Evolutionary conservation across 2,888 invertebrate genomes (phyloP).

Genomic region (Gortyna flavago): DNA sequence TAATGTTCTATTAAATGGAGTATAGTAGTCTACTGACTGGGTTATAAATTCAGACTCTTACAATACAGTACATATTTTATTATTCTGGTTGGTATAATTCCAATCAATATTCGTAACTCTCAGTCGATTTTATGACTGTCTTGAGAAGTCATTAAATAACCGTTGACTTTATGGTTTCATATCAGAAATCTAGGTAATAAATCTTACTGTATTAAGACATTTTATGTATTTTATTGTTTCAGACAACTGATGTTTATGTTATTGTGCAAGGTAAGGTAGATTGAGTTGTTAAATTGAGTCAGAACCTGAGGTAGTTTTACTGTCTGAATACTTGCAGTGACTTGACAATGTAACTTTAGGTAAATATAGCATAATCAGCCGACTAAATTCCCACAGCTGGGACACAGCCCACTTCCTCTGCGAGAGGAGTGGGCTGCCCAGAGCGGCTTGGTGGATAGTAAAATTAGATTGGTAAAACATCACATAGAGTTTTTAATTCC

Average conservation of each 20-base stretch:
- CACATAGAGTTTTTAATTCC: background rate
- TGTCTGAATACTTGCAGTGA: background rate
- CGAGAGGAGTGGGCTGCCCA: too few species aligned
- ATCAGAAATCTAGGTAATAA: slow-evolving; percentile 13
- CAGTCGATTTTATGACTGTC: slow-evolving; percentile 8
- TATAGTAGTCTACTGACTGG: background rate
- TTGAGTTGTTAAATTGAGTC: slow-evolving; percentile 16
- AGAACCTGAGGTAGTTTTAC: background rate
- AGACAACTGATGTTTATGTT: background rate
- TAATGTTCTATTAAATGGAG: background rate
- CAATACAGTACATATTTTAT: background rate
- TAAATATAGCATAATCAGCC: too few species aligned
- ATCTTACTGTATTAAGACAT: background rate
- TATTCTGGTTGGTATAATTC: background rate
- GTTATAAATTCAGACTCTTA: background rate
- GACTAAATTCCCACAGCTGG: too few species aligned
- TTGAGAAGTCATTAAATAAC: slow-evolving; percentile 2
- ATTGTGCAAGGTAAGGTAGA: background rate
- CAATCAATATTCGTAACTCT: background rate
- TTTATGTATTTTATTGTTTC: slow-evolving; percentile 23
- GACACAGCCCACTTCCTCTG: too few species aligned
- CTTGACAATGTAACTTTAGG: background rate
- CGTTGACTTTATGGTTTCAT: slow-evolving; percentile 26
- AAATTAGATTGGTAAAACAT: background rate
- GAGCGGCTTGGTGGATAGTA: too few species aligned